Conservation (phyloP, 2,797 vertebrate species). For the Hemitrygon akajei region DNA sequence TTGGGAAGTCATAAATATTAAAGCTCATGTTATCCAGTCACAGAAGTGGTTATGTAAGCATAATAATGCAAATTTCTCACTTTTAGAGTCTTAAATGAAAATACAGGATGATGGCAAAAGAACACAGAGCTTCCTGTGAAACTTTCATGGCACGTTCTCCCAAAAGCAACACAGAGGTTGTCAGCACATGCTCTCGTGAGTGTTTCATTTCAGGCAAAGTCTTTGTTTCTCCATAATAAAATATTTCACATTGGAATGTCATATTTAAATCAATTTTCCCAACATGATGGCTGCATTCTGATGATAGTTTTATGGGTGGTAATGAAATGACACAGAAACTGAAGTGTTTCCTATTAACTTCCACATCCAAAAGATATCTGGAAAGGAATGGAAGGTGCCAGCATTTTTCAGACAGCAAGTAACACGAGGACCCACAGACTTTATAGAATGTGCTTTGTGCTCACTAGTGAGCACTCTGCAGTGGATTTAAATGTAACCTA, state of each 20-base stretch:
- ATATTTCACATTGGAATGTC: background rate
- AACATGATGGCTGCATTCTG: slow-evolving; percentile 4
- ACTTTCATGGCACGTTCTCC: slow-evolving; percentile 76
- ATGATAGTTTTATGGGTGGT: slow-evolving; percentile 16
- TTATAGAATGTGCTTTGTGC: background rate
- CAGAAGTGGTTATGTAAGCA: slow-evolving; percentile 62
- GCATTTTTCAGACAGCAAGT: background rate
- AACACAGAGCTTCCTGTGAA: slow-evolving; percentile 76
- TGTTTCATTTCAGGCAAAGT: slow-evolving; percentile 39
- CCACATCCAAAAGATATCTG: background rate
- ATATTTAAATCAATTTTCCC: slow-evolving; percentile 18
- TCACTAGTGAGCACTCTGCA: background rate
- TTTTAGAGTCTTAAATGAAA: slow-evolving; percentile 69
- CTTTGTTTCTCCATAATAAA: slow-evolving; percentile 29
- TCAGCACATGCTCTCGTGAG: slow-evolving; percentile 79
- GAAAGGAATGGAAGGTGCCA: background rate
- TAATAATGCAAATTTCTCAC: slow-evolving; percentile 57
- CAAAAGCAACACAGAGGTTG: slow-evolving; percentile 77
- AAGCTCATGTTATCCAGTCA: slow-evolving; percentile 46
- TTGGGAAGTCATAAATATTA: slow-evolving; percentile 27
- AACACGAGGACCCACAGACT: background rate
- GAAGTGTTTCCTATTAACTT: background rate
- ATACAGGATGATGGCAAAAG: slow-evolving; percentile 68
- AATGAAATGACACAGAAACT: slow-evolving; percentile 24
- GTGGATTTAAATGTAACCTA: background rate